These are phyloP conservation scores for Papilio polyxenes DNA, from an alignment of 1,140 invertebrate genomes.

Conservation along the genomic window DNA sequence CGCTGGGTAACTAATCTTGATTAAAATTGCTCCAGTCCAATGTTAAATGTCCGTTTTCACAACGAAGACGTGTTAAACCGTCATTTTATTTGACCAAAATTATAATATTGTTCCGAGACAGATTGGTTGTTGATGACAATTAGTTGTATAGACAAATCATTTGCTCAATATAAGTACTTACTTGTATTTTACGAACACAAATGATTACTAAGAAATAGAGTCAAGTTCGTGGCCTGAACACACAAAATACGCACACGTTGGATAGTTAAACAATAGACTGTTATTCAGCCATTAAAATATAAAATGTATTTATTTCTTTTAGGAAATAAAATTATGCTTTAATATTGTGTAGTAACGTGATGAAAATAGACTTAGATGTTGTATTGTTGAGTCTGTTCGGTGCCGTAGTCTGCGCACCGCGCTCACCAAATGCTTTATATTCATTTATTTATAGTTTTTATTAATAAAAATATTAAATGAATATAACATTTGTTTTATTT, in stretches of 20 bases:
- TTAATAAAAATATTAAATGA: slow-evolving; percentile 54
- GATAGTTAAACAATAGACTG: background rate
- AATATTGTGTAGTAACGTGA: background rate
- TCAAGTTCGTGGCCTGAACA: background rate
- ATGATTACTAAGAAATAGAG: background rate
- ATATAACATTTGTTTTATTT: slow-evolving; percentile 20
- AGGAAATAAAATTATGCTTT: background rate
- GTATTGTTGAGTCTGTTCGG: background rate
- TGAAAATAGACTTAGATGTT: background rate
- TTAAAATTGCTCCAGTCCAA: background rate
- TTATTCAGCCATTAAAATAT: background rate
- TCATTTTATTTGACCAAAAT: background rate
- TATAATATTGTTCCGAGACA: too few species aligned
- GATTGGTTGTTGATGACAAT: too few species aligned
- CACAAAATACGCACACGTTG: background rate
- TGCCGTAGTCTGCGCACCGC: background rate
- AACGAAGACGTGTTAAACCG: background rate
- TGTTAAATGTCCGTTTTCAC: background rate
- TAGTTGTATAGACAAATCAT: background rate
- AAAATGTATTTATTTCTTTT: background rate
- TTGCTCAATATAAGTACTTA: background rate
- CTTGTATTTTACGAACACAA: background rate
- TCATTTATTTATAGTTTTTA: slow-evolving; percentile 63
- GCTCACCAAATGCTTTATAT: slow-evolving; percentile 59
- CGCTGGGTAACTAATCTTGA: background rate